Conservation (phyloP, 35 echinoderm and acorn worm genomes). For the Holothuria glaberrima region DNA sequence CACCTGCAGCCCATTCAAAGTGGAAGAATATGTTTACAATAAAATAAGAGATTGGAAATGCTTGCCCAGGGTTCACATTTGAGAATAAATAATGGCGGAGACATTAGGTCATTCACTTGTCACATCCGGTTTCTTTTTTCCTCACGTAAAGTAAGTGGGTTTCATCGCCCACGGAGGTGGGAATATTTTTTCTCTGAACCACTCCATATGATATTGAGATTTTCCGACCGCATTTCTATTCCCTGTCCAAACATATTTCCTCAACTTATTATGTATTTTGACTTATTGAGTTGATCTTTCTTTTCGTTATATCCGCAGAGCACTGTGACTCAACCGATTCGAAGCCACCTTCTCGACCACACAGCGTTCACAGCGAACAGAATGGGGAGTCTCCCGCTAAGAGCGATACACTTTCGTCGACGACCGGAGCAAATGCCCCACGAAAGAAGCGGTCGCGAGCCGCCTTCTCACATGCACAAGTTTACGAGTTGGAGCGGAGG, state of each 20-base stretch:
- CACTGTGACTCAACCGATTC: slow-evolving; percentile 53
- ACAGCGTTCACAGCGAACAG: slow-evolving; percentile 33
- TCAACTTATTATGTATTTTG: slow-evolving; percentile 12
- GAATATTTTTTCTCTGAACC: slow-evolving; percentile 38
- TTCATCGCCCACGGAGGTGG: neutral
- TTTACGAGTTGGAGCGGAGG: slow-evolving; percentile 94
- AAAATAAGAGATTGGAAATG: too few relatives aligned
- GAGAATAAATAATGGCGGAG: too few relatives aligned
- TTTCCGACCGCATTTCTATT: slow-evolving; percentile 18
- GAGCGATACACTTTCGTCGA: slow-evolving; percentile 25
- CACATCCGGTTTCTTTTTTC: too few relatives aligned
- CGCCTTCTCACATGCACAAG: slow-evolving; percentile 91
- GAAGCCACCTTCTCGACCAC: slow-evolving; percentile 34
- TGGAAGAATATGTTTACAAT: too few relatives aligned
- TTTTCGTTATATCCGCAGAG: slow-evolving; percentile 10
- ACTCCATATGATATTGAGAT: slow-evolving; percentile 3
- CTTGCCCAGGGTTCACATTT: too few relatives aligned
- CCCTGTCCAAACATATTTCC: slow-evolving; percentile 50
- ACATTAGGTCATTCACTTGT: slow-evolving; percentile 47
- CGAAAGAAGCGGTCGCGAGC: slow-evolving; percentile 95
- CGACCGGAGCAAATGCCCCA: slow-evolving; percentile 27
- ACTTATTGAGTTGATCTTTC: slow-evolving; percentile 21
- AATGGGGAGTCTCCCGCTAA: slow-evolving; percentile 11
- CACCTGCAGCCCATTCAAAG: too few relatives aligned
- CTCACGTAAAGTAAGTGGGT: neutral